Evolutionary conservation across 2,797 vertebrate genomes (phyloP), one percentile per base, ranked within the genome.

Genomic region (Hippoglossus hippoglossus): DNA sequence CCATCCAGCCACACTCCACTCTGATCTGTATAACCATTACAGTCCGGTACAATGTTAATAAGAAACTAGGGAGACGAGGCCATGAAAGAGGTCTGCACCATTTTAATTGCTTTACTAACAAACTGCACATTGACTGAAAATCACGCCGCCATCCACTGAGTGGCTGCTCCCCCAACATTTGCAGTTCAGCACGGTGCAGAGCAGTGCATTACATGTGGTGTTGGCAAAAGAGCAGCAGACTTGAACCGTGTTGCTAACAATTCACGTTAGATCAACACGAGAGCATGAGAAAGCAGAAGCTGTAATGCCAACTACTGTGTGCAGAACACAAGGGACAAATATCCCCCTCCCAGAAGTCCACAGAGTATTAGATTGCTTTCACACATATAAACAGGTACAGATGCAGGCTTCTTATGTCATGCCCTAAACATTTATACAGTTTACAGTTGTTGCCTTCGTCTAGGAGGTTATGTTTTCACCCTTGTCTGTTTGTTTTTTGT

Each of bases 301-400:
- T 63, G 41, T 75, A 75, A 80, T 61, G 67, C 52, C 73, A 67
- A 52, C 55, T 63, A 31, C 28, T 31, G 59, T 85, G 74, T 71
- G 64, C 41, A 75, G 65, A 69, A 47, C 82, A 83, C 82, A 54
- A 51, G 80, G 76, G 66, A 81, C 78, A 87, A 85, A 85, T 77
- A 79, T 50, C 46, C 67, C 69, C 41, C 88, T 82, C 75, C 69
- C 62, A 19, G 46, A 68, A 75, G 81, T 84, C 81, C 65, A 78
- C 61, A 5, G 6, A 31, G 7, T 3, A 73, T 79, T 81, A 75
- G 79, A 83, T 73, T 85, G 67, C 68, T 80, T 79, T 82, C 58
- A 76, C 66, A 80, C 50, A 72, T 66, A 75, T 78, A 74, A 78
- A 66, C 46, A 18, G 63, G 51, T 55, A 39, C 51, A 66, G 66